Evolutionary conservation across 2,113 vertebrate species (phyloP), one percentile per base, ranked within the genome.

Genomic region (Pterocles orientalis): DNA sequence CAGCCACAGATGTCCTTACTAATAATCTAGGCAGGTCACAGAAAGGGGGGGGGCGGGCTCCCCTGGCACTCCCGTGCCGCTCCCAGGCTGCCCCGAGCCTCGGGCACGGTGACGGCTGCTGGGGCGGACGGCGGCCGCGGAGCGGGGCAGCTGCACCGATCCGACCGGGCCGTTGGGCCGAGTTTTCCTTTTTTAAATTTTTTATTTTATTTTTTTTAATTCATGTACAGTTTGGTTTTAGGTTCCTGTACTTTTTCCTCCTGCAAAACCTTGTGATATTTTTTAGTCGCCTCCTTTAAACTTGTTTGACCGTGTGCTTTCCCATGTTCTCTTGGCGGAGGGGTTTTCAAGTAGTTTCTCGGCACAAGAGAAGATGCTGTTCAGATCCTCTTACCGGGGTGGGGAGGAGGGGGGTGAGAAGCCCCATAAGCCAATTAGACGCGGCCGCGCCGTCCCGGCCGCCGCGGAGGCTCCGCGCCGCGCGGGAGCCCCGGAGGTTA

Each of bases 1-100:
- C 96, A 97, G 94, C 97, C 97, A 85, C 97, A 96, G 95, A 98
- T 98, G 97, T 98, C 97, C 94, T 97, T 94, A 95, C 82, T 93
- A 97, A 98, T 98, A 98, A 98, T 97, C 97, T 90, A 97, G 92
- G 96, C 97, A 97, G 97, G 97, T 98, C 98, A 97, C 92, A 95
- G 97, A 94, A 91, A 97, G 94, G 95, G 95, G 70, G 70, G 96
- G 62, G 73, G 54, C 13, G 34, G 48, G 25, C 29, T 54, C 61
- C 65, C n/a, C 73, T 80, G 69, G 70, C 85, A 21, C 80, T 78
- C 23, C 58, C 34, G 23, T 20, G 54, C 54, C 18, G 43, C 76
- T 70, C 50, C 62, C 24, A 50, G 68, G 65, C 93, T 48, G 69
- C 29, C 45, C 79, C 41, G 15, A 41, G 68, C 47, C 64, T 48